These are phyloP conservation scores for Numida meleagris DNA, from an alignment of 2,113 vertebrate species.

Conservation along the genomic window DNA sequence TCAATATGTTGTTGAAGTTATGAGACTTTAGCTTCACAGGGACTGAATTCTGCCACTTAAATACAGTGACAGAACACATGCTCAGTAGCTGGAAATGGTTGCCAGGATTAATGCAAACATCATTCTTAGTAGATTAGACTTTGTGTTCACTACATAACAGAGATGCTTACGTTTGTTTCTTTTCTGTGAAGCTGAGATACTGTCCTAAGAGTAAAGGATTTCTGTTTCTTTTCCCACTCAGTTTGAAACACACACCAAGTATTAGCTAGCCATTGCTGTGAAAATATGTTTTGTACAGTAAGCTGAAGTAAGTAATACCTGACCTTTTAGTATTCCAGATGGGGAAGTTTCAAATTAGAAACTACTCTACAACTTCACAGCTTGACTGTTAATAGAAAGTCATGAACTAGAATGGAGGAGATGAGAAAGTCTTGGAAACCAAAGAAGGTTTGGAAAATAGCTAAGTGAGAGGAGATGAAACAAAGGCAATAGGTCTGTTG, in stretches of 20 bases:
- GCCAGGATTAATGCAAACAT: not conserved
- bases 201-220: not conserved
- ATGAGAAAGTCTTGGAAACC: not conserved
- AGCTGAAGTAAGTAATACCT: not conserved
- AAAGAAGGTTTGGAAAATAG: not conserved
- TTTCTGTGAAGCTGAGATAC: not conserved
- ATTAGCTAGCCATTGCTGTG: not conserved
- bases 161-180: not conserved
- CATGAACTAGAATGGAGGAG: not conserved
- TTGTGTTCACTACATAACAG: not conserved
- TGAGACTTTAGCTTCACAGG: not conserved
- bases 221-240: fast-evolving
- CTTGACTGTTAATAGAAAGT: not conserved
- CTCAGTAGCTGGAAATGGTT: not conserved
- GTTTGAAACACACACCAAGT: not conserved
- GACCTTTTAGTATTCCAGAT: not conserved
- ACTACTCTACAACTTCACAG: not conserved
- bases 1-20: not conserved
- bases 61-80: not conserved
- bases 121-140: not conserved
- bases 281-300: not conserved
- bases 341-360: not conserved
- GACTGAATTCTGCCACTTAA: not conserved
- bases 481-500: not conserved
- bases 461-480: not conserved